Evolutionary conservation across 2,888 invertebrate genomes (phyloP).

Genomic region (Drosophila monieri): DNA sequence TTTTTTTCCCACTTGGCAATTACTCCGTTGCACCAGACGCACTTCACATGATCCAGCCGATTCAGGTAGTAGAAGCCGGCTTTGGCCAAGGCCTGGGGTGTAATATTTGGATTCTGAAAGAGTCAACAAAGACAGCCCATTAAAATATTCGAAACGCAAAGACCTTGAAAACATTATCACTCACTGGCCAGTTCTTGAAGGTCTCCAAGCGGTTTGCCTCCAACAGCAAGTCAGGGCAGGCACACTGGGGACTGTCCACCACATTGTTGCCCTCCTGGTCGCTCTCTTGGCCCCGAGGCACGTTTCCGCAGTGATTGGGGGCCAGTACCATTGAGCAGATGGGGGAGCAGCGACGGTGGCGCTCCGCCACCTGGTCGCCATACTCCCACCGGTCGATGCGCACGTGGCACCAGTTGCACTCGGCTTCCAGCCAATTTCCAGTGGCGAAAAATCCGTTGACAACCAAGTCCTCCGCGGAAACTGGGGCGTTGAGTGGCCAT

Average conservation of each 20-base stretch:
- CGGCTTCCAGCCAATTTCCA: constrained; percentile 88
- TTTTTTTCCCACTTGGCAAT: constrained; percentile 92
- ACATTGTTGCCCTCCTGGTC: constrained; percentile 52
- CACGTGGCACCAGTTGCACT: constrained; percentile 90
- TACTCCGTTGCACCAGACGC: constrained; percentile 91
- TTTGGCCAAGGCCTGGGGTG: constrained; percentile 89
- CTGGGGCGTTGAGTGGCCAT: constrained; percentile 66
- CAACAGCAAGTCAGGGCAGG: constrained; percentile 86
- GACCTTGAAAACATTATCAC: constrained; percentile 59
- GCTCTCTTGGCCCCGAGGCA: constrained; percentile 84
- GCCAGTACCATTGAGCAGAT: constrained; percentile 89
- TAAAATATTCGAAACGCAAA: neutral
- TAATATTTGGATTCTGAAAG: constrained; percentile 84
- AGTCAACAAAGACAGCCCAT: neutral
- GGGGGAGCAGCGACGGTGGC: constrained; percentile 88
- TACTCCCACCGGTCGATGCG: constrained; percentile 90
- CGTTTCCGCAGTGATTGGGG: constrained; percentile 88
- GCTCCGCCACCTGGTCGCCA: constrained; percentile 88
- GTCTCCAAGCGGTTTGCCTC: constrained; percentile 88
- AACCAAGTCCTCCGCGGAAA: constrained; percentile 54
- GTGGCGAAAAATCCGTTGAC: constrained; percentile 90
- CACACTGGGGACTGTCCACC: constrained; percentile 46
- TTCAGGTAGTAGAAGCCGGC: constrained; percentile 94
- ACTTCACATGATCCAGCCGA: constrained; percentile 89
- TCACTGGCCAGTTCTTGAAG: constrained; percentile 91